A percentile compares a stretch with the other conserved stretches of the same genome.
Conservation (phyloP, 2,888 invertebrate species). For the Drosophila pseudotalamancana region DNA sequence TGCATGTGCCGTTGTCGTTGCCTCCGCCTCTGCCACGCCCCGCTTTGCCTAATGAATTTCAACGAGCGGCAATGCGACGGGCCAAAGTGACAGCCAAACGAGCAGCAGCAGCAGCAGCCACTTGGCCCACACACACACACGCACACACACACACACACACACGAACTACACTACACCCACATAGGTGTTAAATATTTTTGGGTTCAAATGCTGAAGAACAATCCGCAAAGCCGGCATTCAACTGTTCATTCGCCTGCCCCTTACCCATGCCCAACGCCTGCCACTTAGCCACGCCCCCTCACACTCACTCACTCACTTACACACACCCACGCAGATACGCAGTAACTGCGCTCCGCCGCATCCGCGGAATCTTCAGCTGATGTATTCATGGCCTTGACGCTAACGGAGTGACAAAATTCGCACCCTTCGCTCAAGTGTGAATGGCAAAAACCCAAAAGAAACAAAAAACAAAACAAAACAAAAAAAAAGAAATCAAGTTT, state of each 20-base stretch:
- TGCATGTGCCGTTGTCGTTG: constrained; percentile 23
- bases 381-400: constrained; percentile 77
- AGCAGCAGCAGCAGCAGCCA: constrained; percentile 46
- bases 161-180: constrained; percentile 4
- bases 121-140: constrained; percentile 32
- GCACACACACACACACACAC: constrained; percentile 2
- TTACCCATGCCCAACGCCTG: background rate
- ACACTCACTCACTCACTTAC: too few relatives aligned
- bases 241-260: constrained; percentile 35
- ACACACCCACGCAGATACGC: background rate
- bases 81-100: constrained; percentile 56
- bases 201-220: constrained; percentile 52
- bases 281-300: constrained; percentile 35
- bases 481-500: constrained; percentile 17
- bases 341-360: constrained; percentile 10
- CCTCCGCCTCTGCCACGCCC: constrained; percentile 26
- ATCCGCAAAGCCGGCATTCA: constrained; percentile 37
- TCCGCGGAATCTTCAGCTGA: constrained; percentile 57
- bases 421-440: constrained; percentile 70
- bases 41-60: constrained; percentile 75
- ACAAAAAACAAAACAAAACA: constrained; percentile 6
- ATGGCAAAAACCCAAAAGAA: constrained; percentile 41
- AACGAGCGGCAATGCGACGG: constrained; percentile 50
- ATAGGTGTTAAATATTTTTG: constrained; percentile 77
- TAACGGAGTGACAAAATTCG: constrained; percentile 81